Base-by-base conservation (phyloP, 2,113 vertebrate genomes). In the Serinus canaria region DNA sequence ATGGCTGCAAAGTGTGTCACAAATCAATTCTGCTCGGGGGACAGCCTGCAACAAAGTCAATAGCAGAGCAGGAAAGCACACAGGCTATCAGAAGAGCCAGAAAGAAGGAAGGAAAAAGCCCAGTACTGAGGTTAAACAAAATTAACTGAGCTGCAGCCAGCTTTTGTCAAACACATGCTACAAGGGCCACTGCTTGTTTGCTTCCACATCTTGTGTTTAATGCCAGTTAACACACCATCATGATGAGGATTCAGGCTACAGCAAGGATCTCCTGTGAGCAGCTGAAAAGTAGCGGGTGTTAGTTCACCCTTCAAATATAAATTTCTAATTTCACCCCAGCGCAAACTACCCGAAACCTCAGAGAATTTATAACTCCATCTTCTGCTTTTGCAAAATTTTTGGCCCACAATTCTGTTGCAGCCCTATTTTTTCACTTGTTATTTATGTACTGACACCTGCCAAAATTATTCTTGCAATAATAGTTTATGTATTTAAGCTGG, bases 21-120 rank as follows among this genome's bases (percentile, higher is more conserved):
- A 96, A 97, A 98, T 98, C 97, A 97, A 96, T 97, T 95, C 95
- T 94, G 77, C 86, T 89, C 64, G 1, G 82, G 85, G 82, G 74
- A 67, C 5, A 9, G 81, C 89, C 92, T 78, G 89, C 94, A 92
- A 92, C 87, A 64, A 94, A 96, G 96, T 97, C 97, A 97, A 93
- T 96, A 96, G 52, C 15, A 9, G 72, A 41, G 68, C 67, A 91
- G 63, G 93, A 92, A 97, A 95, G 83, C 83, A 90, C 73, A 74
- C 77, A 83, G 59, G 79, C 79, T 94, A 69, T 85, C 93, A 95
- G 39, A 96, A 47, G 25, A 93, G 89, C 25, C 41, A 86, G 81
- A 77, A 85, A 78, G 66, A 89, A 62, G 84, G 78, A 58, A 80
- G 52, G 83, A 17, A 59, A 50, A 88, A 63, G 4, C 8, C n/a